Evolutionary conservation across 2,797 vertebrate genomes (phyloP), one percentile per base, ranked within the genome.

Genomic region (Aplochiton taeniatus): DNA sequence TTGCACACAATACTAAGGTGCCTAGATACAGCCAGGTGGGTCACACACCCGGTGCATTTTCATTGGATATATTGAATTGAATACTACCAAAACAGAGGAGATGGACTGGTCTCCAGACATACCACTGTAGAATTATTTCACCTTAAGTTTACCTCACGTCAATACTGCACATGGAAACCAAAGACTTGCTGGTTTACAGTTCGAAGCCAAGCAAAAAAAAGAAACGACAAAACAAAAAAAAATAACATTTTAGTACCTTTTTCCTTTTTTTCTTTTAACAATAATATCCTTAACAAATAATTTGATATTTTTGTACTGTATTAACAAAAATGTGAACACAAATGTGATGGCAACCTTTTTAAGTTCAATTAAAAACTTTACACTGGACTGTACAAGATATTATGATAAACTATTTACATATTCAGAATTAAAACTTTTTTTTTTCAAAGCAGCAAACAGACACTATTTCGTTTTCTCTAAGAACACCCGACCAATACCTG

Each of bases 371-470:
- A 98, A 98, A 99, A 99, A 99, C 96, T 99, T 98, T 99, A 99
- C 98, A 99, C 96, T 96, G 96, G 95, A 98, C 98, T 99, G 97
- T 98, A 99, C 97, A 99, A 96, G 96, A 94, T 95, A 93, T 94
- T 95, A 94, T 94, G 95, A 98, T 99, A 99, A 98, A 98, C 95
- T 99, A 99, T 99, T 96, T 99, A 99, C 98, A 98, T 96, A 96
- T 98, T 98, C 95, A 95, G 95, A 98, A 94, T 98, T 98, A 95
- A 95, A 96, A 95, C 92, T 90, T 91, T 95, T 95, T 95, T 92
- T 31, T 85, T 85, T 94, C 91, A 95, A 98, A 98, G 97, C 97
- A 98, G 97, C 96, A 96, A 31, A 98, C 97, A 97, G 94, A 98
- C 95, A 96, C 96, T 94, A 96, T 95, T 94, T 93, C 84, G 90